Evolutionary conservation across 2,113 vertebrate species (phyloP), one percentile per base, ranked within the genome.

Genomic region (Alaudala cheleensis): DNA sequence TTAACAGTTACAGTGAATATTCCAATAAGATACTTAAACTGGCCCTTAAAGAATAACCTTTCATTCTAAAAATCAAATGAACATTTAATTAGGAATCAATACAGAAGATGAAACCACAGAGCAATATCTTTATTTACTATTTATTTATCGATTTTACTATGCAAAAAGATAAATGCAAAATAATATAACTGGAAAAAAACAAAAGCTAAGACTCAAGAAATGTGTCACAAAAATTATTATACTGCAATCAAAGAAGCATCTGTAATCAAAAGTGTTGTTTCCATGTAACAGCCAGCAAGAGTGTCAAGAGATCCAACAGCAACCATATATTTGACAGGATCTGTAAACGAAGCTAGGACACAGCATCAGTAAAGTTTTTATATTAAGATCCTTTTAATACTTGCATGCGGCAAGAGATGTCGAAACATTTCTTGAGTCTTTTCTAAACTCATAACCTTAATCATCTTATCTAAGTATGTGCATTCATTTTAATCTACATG

Each of bases 351-450:
- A 62, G 29, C n/a, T 26, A 51, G 16, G 26, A 25, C 58, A 84
- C 9, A 81, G n/a, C 57, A 78, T 62, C 11, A 26, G 11, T 11
- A n/a, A 90, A 49, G 10, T 8, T 80, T 80, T 93, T 51, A 47
- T 19, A 66, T 47, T 54, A 94, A 66, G 29, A 71, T 40, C 10
- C 24, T 80, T 93, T 62, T n/a, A 77, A 34, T 25, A 80, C 29
- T 50, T 44, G 39, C 31, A 77, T 13, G 26, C 62, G 28, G 72
- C 50, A 92, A 70, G 15, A 83, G 5, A 81, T 14, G 10, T 40
- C 45, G 82, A 80, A 78, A 39, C 14, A 89, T 88, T 94, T 85
- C 78, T 80, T 82, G 78, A 96, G 85, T 90, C 90, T 87, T 87
- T 84, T 84, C 20, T 89, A 42, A 93, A 91, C 5, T 79, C 16